phyloP scores from a whole-genome alignment of 1,140 invertebrate species.

The Bactericera cockerelli region DNA sequence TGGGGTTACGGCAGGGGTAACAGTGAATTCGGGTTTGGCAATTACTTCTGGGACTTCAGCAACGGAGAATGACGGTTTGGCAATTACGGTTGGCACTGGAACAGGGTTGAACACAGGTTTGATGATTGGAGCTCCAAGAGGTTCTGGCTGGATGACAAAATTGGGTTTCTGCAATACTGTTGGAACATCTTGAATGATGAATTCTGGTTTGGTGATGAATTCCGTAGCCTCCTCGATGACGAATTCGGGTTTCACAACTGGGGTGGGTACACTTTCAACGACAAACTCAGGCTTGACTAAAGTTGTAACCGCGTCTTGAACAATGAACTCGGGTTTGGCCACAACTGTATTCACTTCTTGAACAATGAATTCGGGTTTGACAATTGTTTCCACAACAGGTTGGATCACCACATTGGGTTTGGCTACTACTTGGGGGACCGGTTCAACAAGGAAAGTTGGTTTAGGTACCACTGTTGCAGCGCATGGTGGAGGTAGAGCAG shows the following conservation, averaged over 20 bases:
- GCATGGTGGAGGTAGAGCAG: neutral
- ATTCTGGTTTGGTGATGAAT: constrained; percentile 2
- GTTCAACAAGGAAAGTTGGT: neutral
- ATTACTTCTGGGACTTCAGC: constrained; percentile 4
- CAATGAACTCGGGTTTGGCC: neutral
- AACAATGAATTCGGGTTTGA: constrained; percentile 1
- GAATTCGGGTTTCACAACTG: constrained; percentile 6
- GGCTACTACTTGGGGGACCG: neutral
- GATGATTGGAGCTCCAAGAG: neutral
- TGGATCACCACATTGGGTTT: neutral
- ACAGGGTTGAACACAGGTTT: neutral
- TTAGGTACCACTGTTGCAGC: neutral
- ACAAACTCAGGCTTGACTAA: constrained; percentile 2
- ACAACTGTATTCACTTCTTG: neutral
- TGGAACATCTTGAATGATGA: neutral
- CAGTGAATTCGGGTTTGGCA: neutral
- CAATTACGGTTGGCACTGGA: neutral
- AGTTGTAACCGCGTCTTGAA: neutral
- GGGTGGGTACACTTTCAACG: neutral
- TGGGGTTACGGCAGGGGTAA: neutral
- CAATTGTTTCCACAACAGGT: neutral
- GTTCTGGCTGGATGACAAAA: neutral
- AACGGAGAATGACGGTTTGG: neutral
- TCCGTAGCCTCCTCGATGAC: neutral
- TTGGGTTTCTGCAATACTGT: neutral